Base-by-base conservation (phyloP, 2,888 invertebrate species). In the Athalia rosae region DNA sequence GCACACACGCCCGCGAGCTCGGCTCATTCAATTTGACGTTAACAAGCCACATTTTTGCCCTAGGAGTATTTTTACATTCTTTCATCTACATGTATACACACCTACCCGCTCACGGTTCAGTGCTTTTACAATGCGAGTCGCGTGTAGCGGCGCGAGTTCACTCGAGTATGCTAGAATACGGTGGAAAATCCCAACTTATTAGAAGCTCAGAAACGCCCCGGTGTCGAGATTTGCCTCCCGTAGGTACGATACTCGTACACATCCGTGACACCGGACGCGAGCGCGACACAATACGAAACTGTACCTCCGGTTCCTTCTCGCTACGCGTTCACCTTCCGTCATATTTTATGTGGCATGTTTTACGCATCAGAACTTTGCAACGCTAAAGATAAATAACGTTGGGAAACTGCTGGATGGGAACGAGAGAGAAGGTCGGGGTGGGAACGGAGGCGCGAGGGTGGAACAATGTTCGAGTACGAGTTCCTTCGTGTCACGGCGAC, bases 271-370 rank as follows among this genome's bases (percentile, higher is more conserved):
- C 62, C 64, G n/a, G 15, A 53, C 53, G 53, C n/a, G 67, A 53
- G 41, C 53, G 53, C n/a, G 41, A 64, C 64, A 28, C 28, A 45
- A 50, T 50, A 50, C 41, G 50, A 11, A 28, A 2, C n/a, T n/a
- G 41, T 8, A 2, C 41, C 28, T 3, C 28, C 41, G 9, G 41
- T 11, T 2, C 9, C 62, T 4, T 6, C 28, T n/a, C 11, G n/a
- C 11, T 45, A n/a, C 13, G 9, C 45, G 41, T 7, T 13, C 61
- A 15, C 41, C 81, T 81, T 79, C 76, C 81, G 79, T 82, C 79
- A 78, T 83, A 82, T 81, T 85, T 85, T 79, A 81, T 69, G 77
- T 71, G 77, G 64, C 81, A 82, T 79, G 85, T 82, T 85, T 83
- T 82, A 81, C 81, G 83, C 82, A 82, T 81, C 81, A 76, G 76